A percentile compares a stretch with the other conserved stretches of the same genome.
Conservation (phyloP, 2,888 invertebrate genomes). For the Chaitophorus viminalis region DNA sequence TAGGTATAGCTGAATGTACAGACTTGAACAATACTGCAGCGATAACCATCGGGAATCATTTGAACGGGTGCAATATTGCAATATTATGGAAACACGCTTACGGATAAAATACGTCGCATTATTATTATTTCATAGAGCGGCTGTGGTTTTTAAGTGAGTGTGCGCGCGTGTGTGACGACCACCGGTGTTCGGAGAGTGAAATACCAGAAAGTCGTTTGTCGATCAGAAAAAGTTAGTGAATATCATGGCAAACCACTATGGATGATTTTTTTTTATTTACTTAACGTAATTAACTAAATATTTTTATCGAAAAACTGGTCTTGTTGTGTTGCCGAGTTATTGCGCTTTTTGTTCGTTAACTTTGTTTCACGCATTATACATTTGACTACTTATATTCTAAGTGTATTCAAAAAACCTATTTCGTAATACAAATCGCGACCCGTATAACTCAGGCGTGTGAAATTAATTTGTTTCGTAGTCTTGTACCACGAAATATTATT, state of each 20-base stretch:
- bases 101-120: no score
- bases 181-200: not conserved
- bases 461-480: not conserved
- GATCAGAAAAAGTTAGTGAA: slow-evolving; percentile 11
- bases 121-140: not conserved
- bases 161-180: not conserved
- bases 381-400: not conserved
- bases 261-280: slow-evolving; percentile 7
- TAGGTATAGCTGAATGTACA: no score
- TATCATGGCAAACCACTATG: slow-evolving; percentile 36
- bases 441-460: not conserved
- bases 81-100: no score
- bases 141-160: no score
- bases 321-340: not conserved
- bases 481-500: not conserved
- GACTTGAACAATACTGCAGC: no score
- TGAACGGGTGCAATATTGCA: no score
- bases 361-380: not conserved
- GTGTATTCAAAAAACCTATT: not conserved
- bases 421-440: not conserved
- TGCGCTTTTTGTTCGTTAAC: slow-evolving; percentile 1
- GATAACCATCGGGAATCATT: no score
- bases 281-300: slow-evolving; percentile 16
- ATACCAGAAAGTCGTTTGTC: slow-evolving; percentile 47
- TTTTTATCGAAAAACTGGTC: slow-evolving; percentile 41